These are phyloP conservation scores for Anomalospiza imberbis DNA, from an alignment of 2,797 vertebrate species.

Conservation along the genomic window DNA sequence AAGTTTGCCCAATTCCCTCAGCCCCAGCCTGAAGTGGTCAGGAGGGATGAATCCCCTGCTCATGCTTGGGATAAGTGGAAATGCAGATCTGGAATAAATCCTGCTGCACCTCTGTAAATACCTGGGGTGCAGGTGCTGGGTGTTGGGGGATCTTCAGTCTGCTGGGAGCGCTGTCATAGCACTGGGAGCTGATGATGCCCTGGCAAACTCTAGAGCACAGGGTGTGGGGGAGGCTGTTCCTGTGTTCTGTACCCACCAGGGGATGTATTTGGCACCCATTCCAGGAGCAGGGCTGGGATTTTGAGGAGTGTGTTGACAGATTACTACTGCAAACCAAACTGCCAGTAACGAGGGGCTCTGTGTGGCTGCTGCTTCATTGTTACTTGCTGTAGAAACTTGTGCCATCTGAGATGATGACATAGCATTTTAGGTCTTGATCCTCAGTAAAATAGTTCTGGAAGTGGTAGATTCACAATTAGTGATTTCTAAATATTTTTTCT, in stretches of 20 bases:
- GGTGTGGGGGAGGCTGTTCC: not conserved
- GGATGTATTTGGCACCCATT: not conserved
- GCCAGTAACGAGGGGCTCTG: not conserved
- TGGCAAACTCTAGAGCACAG: not conserved
- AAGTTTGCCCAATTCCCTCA: not conserved
- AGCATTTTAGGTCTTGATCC: not conserved
- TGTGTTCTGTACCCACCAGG: not conserved
- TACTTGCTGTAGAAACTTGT: not conserved
- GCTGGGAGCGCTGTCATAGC: accelerated
- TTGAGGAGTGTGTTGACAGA: not conserved
- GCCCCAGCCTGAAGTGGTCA: not conserved
- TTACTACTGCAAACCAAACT: not conserved
- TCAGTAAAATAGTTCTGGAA: not conserved
- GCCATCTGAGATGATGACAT: not conserved
- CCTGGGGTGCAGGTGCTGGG: not conserved
- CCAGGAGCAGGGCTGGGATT: not conserved
- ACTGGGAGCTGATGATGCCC: not conserved
- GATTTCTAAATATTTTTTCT: not conserved
- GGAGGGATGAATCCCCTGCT: not conserved
- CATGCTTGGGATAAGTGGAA: accelerated
- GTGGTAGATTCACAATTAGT: not conserved
- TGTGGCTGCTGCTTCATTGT: not conserved
- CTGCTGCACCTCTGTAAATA: not conserved
- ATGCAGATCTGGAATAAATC: accelerated
- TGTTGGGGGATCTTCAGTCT: accelerated